Base-by-base conservation (phyloP, 1,140 invertebrate species). In the Lethocerus indicus region DNA sequence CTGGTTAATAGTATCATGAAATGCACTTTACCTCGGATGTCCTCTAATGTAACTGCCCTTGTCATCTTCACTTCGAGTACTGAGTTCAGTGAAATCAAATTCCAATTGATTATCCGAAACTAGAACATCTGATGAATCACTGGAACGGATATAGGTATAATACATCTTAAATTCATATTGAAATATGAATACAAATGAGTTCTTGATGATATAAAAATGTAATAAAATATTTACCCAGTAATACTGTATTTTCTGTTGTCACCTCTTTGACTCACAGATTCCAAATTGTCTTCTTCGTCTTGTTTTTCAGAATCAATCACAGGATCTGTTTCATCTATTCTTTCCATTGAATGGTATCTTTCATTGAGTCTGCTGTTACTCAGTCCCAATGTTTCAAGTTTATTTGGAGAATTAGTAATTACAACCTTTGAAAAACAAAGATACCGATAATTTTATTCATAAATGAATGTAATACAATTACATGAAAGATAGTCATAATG, bases 331-430 rank as follows among this genome's bases (percentile, higher is more conserved):
- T 58, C 58, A 49, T 56, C 58, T 72, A 72, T 61, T 72, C 74
- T 71, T 43, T 88, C 86, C 18, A 86, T 76, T 9, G 83, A 87
- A 56, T 85, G 85, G 58, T 90, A 90, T 2, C 87, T 68, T 47
- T 89, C 87, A 58, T 90, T 90, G 3, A 90, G 65, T 49, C 81
- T 74, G n/a, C 82, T 85, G 57, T 81, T 76, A 3, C 84, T 88
- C 7, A 90, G 63, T 0, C 86, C 85, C 36, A 86, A 64, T 50
- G 78, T 76, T 1, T 77, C 72, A 4, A 87, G 63, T 57, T 73
- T 72, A 18, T 63, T 65, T 0, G 67, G 60, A 3, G 57, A 35
- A n/a, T 45, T 45, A 16, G n/a, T 36, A 23, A 26, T 46, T 27
- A 37, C 44, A 12, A 52, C 21, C 16, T 42, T 40, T 39, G 42